Evolutionary conservation across 2,797 vertebrate genomes (phyloP), one percentile per base, ranked within the genome.

Genomic region (Schizothorax lantsangensis): DNA sequence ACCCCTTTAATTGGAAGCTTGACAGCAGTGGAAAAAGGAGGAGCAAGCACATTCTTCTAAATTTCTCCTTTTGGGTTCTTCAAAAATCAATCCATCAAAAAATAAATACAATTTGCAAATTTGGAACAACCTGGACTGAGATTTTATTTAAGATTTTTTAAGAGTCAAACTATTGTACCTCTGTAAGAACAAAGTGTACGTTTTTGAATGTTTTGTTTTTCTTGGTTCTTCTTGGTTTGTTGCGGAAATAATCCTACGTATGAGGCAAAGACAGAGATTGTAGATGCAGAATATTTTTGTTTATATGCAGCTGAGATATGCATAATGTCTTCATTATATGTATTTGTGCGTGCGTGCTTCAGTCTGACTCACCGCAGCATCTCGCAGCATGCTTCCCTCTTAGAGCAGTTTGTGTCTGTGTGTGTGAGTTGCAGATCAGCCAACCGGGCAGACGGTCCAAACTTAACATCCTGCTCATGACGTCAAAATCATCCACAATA

Each of bases 341-440:
- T 82, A 23, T 38, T 11, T 79, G 68, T 71, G 33, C 2, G 1
- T 66, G 19, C 21, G 2, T 75, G 80, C 54, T 80, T 49, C n/a
- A n/a, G 30, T 62, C 38, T 84, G 88, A 84, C 59, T 87, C 82
- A 81, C n/a, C 6, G 14, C 52, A 71, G 52, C 33, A 79, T 78
- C n/a, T 84, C 4, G 7, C 57, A 66, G 68, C 77, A 45, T 78
- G 64, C 68, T 33, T 75, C 30, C 74, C 69, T 71, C 43, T 82
- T 68, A 71, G 45, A 12, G 11, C 81, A 68, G 74, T 80, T 36
- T 45, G 73, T 54, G 47, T 43, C 6, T 59, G 66, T 73, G 47
- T 59, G 84, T 57, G 23, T 57, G 11, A 54, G 59, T 57, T 81
- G 36, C 30, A 69, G 43, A 26, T 33, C 64, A 81, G 43, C 62